These are phyloP conservation scores for Egretta garzetta DNA, from an alignment of 2,113 vertebrate genomes.

Conservation along the genomic window DNA sequence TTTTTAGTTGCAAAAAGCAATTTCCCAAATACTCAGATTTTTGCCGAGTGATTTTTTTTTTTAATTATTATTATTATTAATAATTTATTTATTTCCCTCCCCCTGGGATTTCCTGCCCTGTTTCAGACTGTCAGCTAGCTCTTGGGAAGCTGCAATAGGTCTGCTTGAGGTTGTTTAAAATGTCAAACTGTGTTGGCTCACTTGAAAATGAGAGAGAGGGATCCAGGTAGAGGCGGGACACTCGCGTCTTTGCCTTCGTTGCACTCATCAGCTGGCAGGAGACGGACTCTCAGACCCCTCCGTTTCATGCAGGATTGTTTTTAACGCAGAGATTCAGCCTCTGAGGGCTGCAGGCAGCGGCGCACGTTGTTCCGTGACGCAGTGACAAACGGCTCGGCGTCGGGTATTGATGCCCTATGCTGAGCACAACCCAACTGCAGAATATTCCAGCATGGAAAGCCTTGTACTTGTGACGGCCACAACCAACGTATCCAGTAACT, in stretches of 20 bases:
- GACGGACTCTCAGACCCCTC: not conserved
- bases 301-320: not conserved
- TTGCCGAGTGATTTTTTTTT: not conserved
- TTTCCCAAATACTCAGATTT: not conserved
- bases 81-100: too few species aligned
- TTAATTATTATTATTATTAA: too few species aligned
- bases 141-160: not conserved
- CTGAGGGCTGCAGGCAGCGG: not conserved
- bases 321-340: not conserved
- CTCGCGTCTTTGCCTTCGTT: not conserved
- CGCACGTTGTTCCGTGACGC: accelerated
- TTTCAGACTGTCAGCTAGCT: not conserved
- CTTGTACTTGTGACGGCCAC: not conserved
- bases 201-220: not conserved
- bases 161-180: not conserved
- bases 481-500: not conserved
- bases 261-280: not conserved
- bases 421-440: not conserved
- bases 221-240: not conserved
- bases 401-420: not conserved
- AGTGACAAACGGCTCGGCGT: not conserved
- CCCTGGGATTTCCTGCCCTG: not conserved
- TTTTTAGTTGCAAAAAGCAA: not conserved
- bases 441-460: not conserved
- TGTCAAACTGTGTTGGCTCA: not conserved